These are phyloP conservation scores for Gracilinanus agilis DNA, from an alignment of 2,113 vertebrate genomes.

Conservation along the genomic window DNA sequence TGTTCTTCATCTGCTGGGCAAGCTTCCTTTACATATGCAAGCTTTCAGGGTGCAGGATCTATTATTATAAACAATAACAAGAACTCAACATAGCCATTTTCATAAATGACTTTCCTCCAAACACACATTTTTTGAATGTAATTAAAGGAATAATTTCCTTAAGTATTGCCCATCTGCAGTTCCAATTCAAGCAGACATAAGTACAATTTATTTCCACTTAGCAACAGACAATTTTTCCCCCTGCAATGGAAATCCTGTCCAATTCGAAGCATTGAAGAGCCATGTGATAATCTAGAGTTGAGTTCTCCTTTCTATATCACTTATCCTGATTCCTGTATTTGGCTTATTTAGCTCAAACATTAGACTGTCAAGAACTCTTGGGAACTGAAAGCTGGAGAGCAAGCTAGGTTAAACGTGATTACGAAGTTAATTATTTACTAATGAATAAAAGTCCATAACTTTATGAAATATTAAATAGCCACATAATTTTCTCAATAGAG, in stretches of 20 bases:
- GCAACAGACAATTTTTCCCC: background rate
- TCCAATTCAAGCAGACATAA: background rate
- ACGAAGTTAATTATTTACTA: background rate
- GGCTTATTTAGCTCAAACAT: background rate
- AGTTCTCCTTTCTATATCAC: background rate
- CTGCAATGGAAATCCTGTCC: background rate
- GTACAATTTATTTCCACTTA: conserved; percentile 42
- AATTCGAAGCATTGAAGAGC: background rate
- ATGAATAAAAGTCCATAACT: background rate
- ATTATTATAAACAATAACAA: background rate
- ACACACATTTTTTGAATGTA: background rate
- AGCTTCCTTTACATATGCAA: conserved; percentile 9
- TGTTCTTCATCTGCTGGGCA: background rate
- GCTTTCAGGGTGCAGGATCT: background rate
- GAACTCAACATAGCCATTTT: background rate
- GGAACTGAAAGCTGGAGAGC: background rate
- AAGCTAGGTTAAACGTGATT: background rate
- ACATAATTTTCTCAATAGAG: background rate
- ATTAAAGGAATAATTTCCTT: conserved; percentile 2
- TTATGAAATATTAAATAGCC: background rate
- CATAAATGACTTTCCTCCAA: background rate
- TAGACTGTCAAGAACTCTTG: background rate
- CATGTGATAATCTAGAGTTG: background rate
- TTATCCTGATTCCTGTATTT: background rate
- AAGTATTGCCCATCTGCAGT: background rate